Base-by-base conservation (phyloP, 2,888 invertebrate species). In the Stegana nigrithorax region DNA sequence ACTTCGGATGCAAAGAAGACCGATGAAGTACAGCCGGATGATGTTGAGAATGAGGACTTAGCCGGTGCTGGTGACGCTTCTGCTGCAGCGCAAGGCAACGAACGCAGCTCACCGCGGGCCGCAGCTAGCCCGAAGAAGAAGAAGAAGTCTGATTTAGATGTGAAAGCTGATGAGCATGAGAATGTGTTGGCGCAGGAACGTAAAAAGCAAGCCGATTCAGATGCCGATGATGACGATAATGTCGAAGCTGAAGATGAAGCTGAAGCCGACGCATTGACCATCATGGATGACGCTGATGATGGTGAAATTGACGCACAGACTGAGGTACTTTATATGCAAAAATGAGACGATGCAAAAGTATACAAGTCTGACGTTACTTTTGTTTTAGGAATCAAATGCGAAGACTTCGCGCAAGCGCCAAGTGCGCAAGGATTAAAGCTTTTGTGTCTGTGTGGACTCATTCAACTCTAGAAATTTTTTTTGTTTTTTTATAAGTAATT, bases 1-100 rank as follows among this genome's bases (percentile, higher is more conserved):
- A 73, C 83, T 53, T 81, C 79, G 50, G 86, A 87, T 26, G 86
- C 87, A 53, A 93, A 93, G 85, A 93, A 93, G 87, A 91, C 92
- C 59, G 93, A 93, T 83, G 91, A 88, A 51, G 81, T 87, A 26
- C 88, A 88, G 50, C 90, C 90, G 67, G 93, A 92, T 78, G 82
- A 82, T 63, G 75, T 75, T n/a, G 61, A 61, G 8, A 59, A 63
- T 39, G 67, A 67, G 21, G 68, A 74, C 23, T 67, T 66, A 12
- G 71, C 71, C 58, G 71, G 74, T 6, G 71, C 70, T 56, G 72
- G 67, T 23, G 72, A 73, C 64, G 77, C 63, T 32, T 60, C 61
- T 61, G 66, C 53, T 63, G 53, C 64, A 56, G 73, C 70, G 58
- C 55, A 27, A 58, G 57, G 67, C 47, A 72, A 66, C 67, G 68